Conservation (phyloP, 2,888 invertebrate genomes). For the Catocala sponsa region DNA sequence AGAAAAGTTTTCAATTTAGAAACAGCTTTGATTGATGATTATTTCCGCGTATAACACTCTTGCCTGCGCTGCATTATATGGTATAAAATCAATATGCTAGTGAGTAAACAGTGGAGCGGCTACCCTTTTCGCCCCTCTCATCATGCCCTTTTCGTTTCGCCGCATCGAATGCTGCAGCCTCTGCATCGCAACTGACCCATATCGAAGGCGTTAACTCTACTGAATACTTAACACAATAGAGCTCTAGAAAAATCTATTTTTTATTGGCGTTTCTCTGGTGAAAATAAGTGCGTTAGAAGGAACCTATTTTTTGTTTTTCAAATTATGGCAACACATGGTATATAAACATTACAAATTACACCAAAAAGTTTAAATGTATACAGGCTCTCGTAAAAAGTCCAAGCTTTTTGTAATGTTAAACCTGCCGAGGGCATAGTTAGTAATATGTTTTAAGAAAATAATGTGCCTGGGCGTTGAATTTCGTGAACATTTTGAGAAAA, state of each 20-base stretch:
- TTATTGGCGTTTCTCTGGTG: too few species aligned
- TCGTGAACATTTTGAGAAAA: not conserved
- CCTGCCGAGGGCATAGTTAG: not conserved
- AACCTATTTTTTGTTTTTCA: too few species aligned
- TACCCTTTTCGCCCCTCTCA: constrained; percentile 65
- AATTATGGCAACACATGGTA: too few species aligned
- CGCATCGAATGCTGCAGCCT: constrained; percentile 68
- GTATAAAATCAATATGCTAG: constrained; percentile 32
- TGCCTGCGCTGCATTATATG: constrained; percentile 9
- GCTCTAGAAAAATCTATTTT: not conserved
- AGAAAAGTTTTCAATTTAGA: too few species aligned
- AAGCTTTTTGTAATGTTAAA: not conserved
- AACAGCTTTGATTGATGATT: too few species aligned
- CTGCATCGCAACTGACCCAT: constrained; percentile 77
- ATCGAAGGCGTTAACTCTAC: constrained; percentile 66
- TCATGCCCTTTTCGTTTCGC: constrained; percentile 71
- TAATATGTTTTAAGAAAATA: not conserved
- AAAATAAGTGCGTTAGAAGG: too few species aligned
- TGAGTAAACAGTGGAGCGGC: constrained; percentile 41
- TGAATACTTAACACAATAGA: constrained; percentile 55
- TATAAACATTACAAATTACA: too few species aligned
- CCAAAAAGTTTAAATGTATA: too few species aligned
- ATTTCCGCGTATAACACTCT: too few species aligned
- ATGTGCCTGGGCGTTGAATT: not conserved
- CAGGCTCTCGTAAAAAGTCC: too few species aligned